phyloP scores from a whole-genome alignment of 2,113 vertebrate species.

The Cathartes aura region DNA sequence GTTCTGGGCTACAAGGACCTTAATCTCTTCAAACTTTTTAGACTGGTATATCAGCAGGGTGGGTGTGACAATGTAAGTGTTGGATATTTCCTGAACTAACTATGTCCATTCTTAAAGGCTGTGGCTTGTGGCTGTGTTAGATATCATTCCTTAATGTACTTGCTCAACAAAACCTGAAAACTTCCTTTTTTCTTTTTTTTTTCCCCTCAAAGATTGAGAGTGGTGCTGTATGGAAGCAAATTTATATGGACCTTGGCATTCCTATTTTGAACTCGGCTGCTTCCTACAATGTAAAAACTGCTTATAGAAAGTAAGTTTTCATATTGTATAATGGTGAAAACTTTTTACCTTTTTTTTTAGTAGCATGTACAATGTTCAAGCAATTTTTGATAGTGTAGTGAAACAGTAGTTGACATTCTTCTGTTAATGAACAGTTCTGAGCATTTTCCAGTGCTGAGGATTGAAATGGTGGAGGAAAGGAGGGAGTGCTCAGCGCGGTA shows the following conservation, averaged over 20 bases:
- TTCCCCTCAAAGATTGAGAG: conserved; percentile 87
- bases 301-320: conserved; percentile 94
- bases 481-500: not conserved
- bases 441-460: not conserved
- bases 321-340: not conserved
- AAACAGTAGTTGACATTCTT: not conserved
- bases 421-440: not conserved
- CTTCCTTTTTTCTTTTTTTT: not conserved
- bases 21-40: conserved; percentile 98
- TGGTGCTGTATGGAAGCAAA: conserved; percentile 97
- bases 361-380: not conserved
- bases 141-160: not conserved
- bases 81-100: not conserved
- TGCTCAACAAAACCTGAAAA: not conserved
- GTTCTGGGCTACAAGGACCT: conserved; percentile 98
- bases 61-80: conserved; percentile 92
- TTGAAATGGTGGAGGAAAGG: not conserved
- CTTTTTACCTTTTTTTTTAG: not conserved
- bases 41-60: conserved; percentile 92
- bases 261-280: conserved; percentile 98
- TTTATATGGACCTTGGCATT: conserved; percentile 99
- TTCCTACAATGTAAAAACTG: conserved; percentile 99
- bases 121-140: not conserved
- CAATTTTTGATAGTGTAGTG: not conserved
- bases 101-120: not conserved